These are phyloP conservation scores for Cyrtonyx montezumae DNA, from an alignment of 2,113 vertebrate genomes.

Conservation along the genomic window DNA sequence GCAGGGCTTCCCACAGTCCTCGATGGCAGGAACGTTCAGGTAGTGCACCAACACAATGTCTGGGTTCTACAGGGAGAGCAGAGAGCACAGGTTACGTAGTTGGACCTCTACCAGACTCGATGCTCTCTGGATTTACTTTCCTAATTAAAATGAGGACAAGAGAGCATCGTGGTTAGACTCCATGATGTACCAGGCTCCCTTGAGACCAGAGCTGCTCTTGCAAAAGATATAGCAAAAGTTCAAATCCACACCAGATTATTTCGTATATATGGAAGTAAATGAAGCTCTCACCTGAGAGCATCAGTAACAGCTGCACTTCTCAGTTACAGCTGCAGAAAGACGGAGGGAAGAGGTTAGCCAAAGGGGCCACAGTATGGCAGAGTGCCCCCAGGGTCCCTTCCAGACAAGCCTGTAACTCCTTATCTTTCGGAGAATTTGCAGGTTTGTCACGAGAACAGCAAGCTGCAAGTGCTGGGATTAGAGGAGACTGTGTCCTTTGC, in stretches of 20 bases:
- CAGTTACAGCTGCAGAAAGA: rapidly evolving
- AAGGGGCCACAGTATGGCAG: neutral
- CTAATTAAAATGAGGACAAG: neutral
- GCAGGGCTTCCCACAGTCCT: constrained; percentile 98
- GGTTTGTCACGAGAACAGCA: neutral
- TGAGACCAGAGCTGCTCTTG: neutral
- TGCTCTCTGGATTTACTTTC: neutral
- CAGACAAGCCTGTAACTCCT: neutral
- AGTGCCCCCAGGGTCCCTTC: neutral
- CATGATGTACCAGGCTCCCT: rapidly evolving
- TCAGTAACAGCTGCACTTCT: neutral
- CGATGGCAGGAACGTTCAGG: constrained; percentile 98
- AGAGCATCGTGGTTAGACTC: neutral
- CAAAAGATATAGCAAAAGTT: neutral
- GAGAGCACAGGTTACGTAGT: neutral
- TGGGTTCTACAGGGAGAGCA: constrained; percentile 87
- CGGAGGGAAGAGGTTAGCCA: neutral
- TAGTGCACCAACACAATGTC: constrained; percentile 99
- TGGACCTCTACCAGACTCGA: neutral
- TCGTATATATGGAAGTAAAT: rapidly evolving
- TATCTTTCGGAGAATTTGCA: neutral
- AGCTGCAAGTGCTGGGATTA: neutral
- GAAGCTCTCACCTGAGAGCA: neutral
- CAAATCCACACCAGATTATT: neutral
- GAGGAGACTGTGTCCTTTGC: neutral